Evolutionary conservation across 2,888 invertebrate species (phyloP), one percentile per base, ranked within the genome.

Genomic region (Noctua pronuba): DNA sequence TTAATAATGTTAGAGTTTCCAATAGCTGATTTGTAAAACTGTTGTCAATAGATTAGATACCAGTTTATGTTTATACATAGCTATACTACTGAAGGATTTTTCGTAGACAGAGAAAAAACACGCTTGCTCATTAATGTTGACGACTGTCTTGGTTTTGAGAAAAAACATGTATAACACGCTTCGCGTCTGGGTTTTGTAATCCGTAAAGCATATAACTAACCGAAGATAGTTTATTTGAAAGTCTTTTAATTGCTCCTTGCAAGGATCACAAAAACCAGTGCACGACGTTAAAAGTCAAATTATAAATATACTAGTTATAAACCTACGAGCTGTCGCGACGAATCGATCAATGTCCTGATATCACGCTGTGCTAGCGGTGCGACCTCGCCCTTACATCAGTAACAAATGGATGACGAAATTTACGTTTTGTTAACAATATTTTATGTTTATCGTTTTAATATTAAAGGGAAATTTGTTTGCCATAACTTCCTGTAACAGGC

Each of bases 361-460:
- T 21, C 35, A 58, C 79, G 79, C 68, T 65, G 2, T 78, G 83
- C 86, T 79, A 18, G 6, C 79, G 77, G 4, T 83, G 62, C 4
- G 31, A 73, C 90, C 87, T 67, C 55, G 7, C 7, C 89, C 79
- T 84, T 84, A 88, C 73, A 64, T 80, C 67, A 78, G 85, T 86
- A 87, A 91, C 88, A 91, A 92, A 91, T 90, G 89, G 87, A 86
- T 89, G 88, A 82, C 81, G 82, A 76, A 87, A 88, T 91, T 88
- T 84, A 84, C 85, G 87, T 90, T 84, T 84, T 83, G 88, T 81
- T 89, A 81, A 86, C 88, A 88, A 89, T 91, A 92, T 91, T 88
- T 88, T 75, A 86, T 86, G 83, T 88, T 91, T 90, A 91, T 91
- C 88, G 90, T 90, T 90, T 88, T 84, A 87, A 84, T 88, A 87